Evolutionary conservation across 2,113 vertebrate species (phyloP), one percentile per base, ranked within the genome.

Genomic region (Camelus dromedarius): DNA sequence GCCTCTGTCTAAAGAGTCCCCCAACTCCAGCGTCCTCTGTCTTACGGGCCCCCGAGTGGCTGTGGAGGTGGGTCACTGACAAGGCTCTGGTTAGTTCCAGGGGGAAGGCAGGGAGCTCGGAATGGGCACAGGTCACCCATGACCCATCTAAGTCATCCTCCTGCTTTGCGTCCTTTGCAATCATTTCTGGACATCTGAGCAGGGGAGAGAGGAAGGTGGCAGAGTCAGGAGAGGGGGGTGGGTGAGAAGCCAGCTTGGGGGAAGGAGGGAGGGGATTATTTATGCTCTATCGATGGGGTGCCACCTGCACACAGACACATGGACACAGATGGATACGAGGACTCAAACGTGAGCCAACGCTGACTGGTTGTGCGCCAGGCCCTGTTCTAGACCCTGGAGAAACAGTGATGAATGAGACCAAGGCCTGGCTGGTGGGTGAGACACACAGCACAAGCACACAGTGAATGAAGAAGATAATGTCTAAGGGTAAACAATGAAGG

Each of bases 101-200:
- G 50, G 50, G 38, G 38, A 42, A 42, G 38, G 38, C 38, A 42
- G 38, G 38, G 42, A 75, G 42, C 16, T 32, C 32, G 50, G 81
- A 8, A 48, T 62, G 12, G 72, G 32, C 20, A 35, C 28, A 58
- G n/a, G 72, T 72, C 60, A 46, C 70, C 48, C 60, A 56, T 32
- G 66, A 70, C 67, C 58, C 73, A 38, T n/a, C 11, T 67, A 87
- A 75, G 38, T 20, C 80, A 60, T 42, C 24, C 19, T 64, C 38
- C 76, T 64, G 82, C 64, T 42, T 35, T 8, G 48, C 0, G 10
- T 56, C 48, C 13, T 96, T 87, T 64, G n/a, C 52, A 67, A 54
- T 83, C n/a, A 90, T 66, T 89, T 93, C 85, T 70, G 76, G 24
- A 77, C 70, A 69, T 79, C 54, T 56, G 84, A 88, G 84, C 18